Evolutionary conservation across 2,888 invertebrate genomes (phyloP).

Genomic region (Eristalis arbustorum): DNA sequence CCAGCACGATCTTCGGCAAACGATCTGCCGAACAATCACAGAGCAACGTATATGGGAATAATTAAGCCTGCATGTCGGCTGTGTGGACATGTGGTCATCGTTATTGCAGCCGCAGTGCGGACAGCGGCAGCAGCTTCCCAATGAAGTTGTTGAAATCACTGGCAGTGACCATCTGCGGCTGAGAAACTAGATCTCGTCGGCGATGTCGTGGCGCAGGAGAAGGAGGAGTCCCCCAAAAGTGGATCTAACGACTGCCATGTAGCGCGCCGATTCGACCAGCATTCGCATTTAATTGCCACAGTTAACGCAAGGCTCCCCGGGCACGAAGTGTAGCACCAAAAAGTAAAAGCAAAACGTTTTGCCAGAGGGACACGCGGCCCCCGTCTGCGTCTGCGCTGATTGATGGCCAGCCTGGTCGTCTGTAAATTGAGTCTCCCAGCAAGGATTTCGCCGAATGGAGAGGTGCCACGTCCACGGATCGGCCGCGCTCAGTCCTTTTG

Average conservation of each 20-base stretch:
- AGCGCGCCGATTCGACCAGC: constrained; percentile 51
- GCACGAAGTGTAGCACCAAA: constrained; percentile 60
- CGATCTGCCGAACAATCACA: constrained; percentile 4
- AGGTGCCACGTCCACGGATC: neutral
- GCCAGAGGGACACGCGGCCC: constrained; percentile 3
- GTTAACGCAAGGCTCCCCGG: constrained; percentile 49
- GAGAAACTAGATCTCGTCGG: constrained; percentile 13
- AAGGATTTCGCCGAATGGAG: constrained; percentile 41
- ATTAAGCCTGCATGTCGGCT: constrained; percentile 58
- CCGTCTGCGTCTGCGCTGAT: constrained; percentile 37
- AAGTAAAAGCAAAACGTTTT: constrained; percentile 50
- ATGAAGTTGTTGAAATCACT: constrained; percentile 62
- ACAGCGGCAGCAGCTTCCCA: constrained; percentile 42
- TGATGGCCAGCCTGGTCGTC: constrained; percentile 53
- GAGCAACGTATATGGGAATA: constrained; percentile 56
- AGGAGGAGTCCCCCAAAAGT: constrained; percentile 31
- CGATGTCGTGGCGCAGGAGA: neutral
- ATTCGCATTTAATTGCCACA: constrained; percentile 63
- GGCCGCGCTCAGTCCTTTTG: neutral
- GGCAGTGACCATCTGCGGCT: constrained; percentile 44
- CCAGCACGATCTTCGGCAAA: constrained; percentile 44
- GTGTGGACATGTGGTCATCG: constrained; percentile 40
- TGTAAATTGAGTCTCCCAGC: constrained; percentile 53
- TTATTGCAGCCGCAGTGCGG: constrained; percentile 27
- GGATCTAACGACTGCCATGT: constrained; percentile 49